These are phyloP conservation scores for Parnassius apollo DNA, from an alignment of 2,888 invertebrate genomes.

Conservation along the genomic window DNA sequence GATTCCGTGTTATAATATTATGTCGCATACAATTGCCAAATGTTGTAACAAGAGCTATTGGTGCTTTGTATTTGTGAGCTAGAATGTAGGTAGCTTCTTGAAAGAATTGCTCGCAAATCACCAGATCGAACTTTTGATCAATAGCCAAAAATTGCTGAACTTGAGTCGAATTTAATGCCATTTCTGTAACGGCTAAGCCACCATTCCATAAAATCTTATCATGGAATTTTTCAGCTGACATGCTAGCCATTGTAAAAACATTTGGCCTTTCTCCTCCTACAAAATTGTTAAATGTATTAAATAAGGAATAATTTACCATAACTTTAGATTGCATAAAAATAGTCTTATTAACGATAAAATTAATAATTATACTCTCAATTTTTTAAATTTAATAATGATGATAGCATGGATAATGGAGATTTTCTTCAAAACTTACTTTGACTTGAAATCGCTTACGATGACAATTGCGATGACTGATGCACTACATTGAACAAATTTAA, in stretches of 20 bases:
- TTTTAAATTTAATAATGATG: too few relatives aligned
- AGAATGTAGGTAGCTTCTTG: constrained; percentile 68
- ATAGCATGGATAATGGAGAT: too few relatives aligned
- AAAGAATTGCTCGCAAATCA: constrained; percentile 73
- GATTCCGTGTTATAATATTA: constrained; percentile 61
- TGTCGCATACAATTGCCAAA: constrained; percentile 70
- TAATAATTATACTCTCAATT: too few relatives aligned
- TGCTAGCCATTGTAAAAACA: constrained; percentile 60
- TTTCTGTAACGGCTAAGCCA: constrained; percentile 58
- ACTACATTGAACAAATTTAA: too few relatives aligned
- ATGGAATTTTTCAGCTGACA: constrained; percentile 61
- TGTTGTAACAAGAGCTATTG: constrained; percentile 61
- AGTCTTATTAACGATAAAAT: too few relatives aligned
- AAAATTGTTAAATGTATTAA: constrained; percentile 24
- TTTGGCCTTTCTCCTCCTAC: constrained; percentile 61
- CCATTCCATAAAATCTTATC: constrained; percentile 59
- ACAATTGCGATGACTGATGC: too few relatives aligned
- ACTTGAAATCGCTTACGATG: too few relatives aligned
- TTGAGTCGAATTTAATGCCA: constrained; percentile 54
- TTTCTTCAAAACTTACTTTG: too few relatives aligned
- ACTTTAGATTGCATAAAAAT: too few relatives aligned
- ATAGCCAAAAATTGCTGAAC: constrained; percentile 52
- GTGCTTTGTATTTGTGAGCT: constrained; percentile 70
- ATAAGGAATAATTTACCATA: not conserved
- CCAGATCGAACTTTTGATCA: constrained; percentile 66